Conservation (phyloP, 1,140 invertebrate species). For the Meloidogyne floridensis region DNA sequence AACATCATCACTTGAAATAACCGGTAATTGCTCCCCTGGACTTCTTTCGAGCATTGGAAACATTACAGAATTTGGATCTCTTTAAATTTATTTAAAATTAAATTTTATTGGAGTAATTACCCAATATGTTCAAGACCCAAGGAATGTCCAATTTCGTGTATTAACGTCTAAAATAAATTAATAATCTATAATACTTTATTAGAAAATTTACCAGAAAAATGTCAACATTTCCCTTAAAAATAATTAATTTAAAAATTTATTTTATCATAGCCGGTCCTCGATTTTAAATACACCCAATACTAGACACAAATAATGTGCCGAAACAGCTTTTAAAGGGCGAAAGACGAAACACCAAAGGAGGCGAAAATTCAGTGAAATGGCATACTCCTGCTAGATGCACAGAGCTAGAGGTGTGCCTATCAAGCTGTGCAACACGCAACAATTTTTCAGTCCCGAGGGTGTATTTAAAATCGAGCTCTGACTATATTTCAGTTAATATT, state of each 20-base stretch:
- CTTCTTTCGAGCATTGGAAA: slow-evolving; percentile 51
- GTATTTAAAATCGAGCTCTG: too few species aligned
- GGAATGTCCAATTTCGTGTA: slow-evolving; percentile 55
- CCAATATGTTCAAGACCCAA: slow-evolving; percentile 43
- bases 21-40: slow-evolving; percentile 44
- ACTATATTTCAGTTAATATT: neutral
- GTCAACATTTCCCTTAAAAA: slow-evolving; percentile 46
- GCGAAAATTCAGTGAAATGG: too few species aligned
- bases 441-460: too few species aligned
- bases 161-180: slow-evolving; percentile 18
- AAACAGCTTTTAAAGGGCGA: too few species aligned
- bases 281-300: too few species aligned
- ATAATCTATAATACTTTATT: neutral
- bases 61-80: slow-evolving; percentile 48
- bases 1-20: slow-evolving; percentile 51
- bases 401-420: too few species aligned
- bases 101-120: neutral
- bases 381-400: too few species aligned
- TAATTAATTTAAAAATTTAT: slow-evolving; percentile 13
- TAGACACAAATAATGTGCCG: too few species aligned
- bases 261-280: neutral
- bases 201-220: slow-evolving; percentile 43
- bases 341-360: too few species aligned
- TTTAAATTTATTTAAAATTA: neutral
- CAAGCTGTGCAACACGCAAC: too few species aligned